Conservation (phyloP, 2,888 invertebrate genomes). For the Lithophane semibrunnea region DNA sequence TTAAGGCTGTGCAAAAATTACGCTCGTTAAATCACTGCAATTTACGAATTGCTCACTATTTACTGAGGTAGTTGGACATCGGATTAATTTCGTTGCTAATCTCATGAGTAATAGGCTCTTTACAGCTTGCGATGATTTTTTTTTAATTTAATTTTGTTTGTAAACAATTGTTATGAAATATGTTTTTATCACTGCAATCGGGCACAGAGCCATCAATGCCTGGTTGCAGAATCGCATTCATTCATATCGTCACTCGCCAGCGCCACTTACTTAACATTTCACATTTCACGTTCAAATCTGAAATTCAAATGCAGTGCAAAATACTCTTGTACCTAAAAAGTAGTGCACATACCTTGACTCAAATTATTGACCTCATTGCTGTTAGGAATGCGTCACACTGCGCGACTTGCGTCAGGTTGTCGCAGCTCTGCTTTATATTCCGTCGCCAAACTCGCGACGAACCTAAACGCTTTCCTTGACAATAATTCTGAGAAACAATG, state of each 20-base stretch:
- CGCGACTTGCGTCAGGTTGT: conserved; percentile 60
- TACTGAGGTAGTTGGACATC: conserved; percentile 17
- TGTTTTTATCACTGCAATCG: neutral
- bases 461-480: conserved; percentile 74
- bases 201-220: neutral
- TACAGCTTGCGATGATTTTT: neutral
- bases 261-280: conserved; percentile 28
- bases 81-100: conserved; percentile 4
- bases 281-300: conserved; percentile 49
- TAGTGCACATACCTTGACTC: conserved; percentile 68
- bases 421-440: conserved; percentile 68
- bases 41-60: conserved; percentile 33
- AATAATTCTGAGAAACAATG: conserved; percentile 71
- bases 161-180: neutral
- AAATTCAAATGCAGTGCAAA: conserved; percentile 59
- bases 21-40: conserved; percentile 18
- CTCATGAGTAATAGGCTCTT: conserved; percentile 1
- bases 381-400: conserved; percentile 66
- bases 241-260: conserved; percentile 9
- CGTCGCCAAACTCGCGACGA: conserved; percentile 56
- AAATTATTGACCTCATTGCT: conserved; percentile 70
- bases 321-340: conserved; percentile 49
- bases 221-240: neutral
- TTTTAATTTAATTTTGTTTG: neutral
- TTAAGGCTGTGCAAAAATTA: conserved; percentile 47